Percentiles rank a stretch among this genome's conserved stretches.
These are phyloP conservation scores for Tuta absoluta DNA, from an alignment of 2,888 invertebrate genomes.

Conservation along the genomic window DNA sequence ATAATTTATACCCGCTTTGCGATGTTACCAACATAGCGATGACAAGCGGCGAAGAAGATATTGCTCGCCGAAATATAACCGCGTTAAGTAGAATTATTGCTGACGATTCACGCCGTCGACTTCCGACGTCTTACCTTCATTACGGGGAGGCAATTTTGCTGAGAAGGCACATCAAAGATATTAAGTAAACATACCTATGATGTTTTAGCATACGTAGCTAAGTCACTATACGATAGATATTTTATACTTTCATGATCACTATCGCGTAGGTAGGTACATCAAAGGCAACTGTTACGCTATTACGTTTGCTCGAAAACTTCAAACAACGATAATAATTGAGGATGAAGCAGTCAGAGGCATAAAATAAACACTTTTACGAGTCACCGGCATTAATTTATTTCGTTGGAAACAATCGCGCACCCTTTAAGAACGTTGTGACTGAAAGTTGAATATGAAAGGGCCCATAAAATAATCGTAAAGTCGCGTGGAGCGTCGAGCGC, in stretches of 20 bases:
- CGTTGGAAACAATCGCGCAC: slow-evolving; percentile 70
- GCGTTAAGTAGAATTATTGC: slow-evolving; percentile 63
- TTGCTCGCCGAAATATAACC: slow-evolving; percentile 53
- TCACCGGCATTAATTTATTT: slow-evolving; percentile 71
- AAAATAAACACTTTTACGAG: slow-evolving; percentile 68
- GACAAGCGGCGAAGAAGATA: slow-evolving; percentile 61
- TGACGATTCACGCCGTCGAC: slow-evolving; percentile 52
- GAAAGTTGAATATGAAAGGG: slow-evolving; percentile 74
- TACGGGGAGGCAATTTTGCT: slow-evolving; percentile 52
- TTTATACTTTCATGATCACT: slow-evolving; percentile 41
- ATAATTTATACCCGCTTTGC: slow-evolving; percentile 77
- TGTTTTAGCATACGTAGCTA: slow-evolving; percentile 43
- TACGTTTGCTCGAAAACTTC: slow-evolving; percentile 57
- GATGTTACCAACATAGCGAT: slow-evolving; percentile 59
- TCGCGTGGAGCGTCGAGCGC: slow-evolving; percentile 62
- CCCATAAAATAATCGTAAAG: slow-evolving; percentile 76
- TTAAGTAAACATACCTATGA: slow-evolving; percentile 38
- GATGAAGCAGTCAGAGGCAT: slow-evolving; percentile 55
- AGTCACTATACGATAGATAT: slow-evolving; percentile 50
- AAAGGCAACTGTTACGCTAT: slow-evolving; percentile 53
- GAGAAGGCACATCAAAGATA: slow-evolving; percentile 59
- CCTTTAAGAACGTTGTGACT: slow-evolving; percentile 53
- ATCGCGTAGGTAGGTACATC: slow-evolving; percentile 54
- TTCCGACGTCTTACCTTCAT: slow-evolving; percentile 40
- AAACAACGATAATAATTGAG: slow-evolving; percentile 63